These are phyloP conservation scores for Carabus problematicus DNA, from an alignment of 2,888 invertebrate species.

Conservation along the genomic window DNA sequence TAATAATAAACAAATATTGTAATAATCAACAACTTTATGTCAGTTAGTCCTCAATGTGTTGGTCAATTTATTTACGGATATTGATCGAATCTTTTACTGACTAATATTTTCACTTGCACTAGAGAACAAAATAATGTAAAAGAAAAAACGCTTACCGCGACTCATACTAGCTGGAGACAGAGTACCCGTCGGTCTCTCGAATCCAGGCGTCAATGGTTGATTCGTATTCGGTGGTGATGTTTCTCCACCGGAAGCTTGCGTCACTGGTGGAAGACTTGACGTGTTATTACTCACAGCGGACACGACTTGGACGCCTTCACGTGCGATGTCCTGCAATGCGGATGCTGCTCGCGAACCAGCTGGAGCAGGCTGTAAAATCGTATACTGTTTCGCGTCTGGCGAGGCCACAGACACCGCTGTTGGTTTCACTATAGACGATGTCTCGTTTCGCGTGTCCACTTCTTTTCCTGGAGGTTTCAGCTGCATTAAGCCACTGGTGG, in stretches of 20 bases:
- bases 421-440: slow-evolving; percentile 39
- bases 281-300: slow-evolving; percentile 62
- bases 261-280: slow-evolving; percentile 48
- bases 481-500: slow-evolving; percentile 60
- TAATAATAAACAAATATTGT: too few relatives aligned
- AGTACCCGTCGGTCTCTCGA: slow-evolving; percentile 61
- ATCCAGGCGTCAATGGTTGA: slow-evolving; percentile 58
- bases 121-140: neutral
- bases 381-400: slow-evolving; percentile 76
- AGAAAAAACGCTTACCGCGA: slow-evolving; percentile 70
- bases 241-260: slow-evolving; percentile 56
- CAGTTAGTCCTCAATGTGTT: too few relatives aligned
- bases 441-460: slow-evolving; percentile 19
- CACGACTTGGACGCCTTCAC: slow-evolving; percentile 71
- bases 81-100: neutral
- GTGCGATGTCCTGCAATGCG: slow-evolving; percentile 76
- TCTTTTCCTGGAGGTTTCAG: slow-evolving; percentile 50
- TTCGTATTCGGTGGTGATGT: slow-evolving; percentile 47
- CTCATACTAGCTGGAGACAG: slow-evolving; percentile 79
- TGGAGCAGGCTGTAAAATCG: slow-evolving; percentile 84
- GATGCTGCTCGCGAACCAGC: slow-evolving; percentile 82
- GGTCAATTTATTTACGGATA: too few relatives aligned
- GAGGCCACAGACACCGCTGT: slow-evolving; percentile 53
- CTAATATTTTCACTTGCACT: neutral
- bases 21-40: too few relatives aligned